Evolutionary conservation across 2,113 vertebrate genomes (phyloP).

Genomic region (Riparia riparia): DNA sequence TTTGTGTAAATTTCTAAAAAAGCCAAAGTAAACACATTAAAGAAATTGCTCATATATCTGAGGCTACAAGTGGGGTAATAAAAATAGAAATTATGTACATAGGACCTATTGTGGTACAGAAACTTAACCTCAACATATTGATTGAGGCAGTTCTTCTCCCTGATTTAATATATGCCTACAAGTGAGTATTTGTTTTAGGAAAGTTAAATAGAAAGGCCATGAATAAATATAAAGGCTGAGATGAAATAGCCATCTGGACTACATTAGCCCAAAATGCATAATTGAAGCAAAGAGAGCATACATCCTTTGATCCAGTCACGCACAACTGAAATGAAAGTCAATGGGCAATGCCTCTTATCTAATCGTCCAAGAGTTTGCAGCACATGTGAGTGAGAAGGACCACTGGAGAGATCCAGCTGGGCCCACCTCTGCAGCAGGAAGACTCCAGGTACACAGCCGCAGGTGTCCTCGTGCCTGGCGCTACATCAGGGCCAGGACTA

Average conservation of each 20-base stretch:
- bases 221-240: slow-evolving; percentile 41
- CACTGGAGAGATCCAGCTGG: background rate
- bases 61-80: slow-evolving; percentile 12
- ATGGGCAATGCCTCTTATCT: slow-evolving; percentile 34
- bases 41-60: slow-evolving; percentile 7
- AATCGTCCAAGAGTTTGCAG: background rate
- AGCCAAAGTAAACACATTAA: slow-evolving; percentile 43
- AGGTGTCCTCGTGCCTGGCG: accelerated
- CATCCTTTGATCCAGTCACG: slow-evolving; percentile 56
- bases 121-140: slow-evolving; percentile 42
- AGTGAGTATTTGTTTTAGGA: slow-evolving; percentile 51
- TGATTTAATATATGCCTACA: slow-evolving; percentile 26
- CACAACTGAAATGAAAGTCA: slow-evolving; percentile 52
- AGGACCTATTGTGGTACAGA: slow-evolving; percentile 14
- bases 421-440: background rate
- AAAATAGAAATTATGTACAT: slow-evolving; percentile 35
- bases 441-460: background rate
- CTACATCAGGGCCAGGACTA: background rate
- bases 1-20: slow-evolving; percentile 51
- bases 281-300: slow-evolving; percentile 13
- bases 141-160: slow-evolving; percentile 37
- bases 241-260: slow-evolving; percentile 56
- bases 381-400: background rate
- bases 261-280: slow-evolving; percentile 2
- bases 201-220: slow-evolving; percentile 48